phyloP scores from a whole-genome alignment of 2,888 invertebrate species.

The Tipula lateralis region DNA sequence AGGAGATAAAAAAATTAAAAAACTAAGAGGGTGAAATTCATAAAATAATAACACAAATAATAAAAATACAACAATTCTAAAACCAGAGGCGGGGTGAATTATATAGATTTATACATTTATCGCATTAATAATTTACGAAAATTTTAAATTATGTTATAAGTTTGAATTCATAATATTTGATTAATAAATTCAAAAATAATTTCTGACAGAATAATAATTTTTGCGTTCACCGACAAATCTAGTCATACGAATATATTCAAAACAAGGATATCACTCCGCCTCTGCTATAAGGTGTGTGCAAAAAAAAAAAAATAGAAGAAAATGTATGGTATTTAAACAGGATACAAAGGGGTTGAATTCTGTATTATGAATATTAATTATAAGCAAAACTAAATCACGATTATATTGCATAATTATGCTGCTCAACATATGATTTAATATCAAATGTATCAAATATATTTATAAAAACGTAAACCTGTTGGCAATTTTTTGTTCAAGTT shows the following conservation, averaged over 20 bases:
- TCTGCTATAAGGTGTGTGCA: conserved; percentile 19
- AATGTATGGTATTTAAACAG: neutral
- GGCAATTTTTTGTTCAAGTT: neutral
- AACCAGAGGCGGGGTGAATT: conserved; percentile 9
- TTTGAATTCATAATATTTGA: neutral
- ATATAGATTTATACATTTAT: neutral
- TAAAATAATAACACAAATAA: conserved; percentile 2
- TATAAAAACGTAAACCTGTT: neutral
- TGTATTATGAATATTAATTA: neutral
- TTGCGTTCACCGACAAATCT: neutral
- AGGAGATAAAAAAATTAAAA: conserved; percentile 29
- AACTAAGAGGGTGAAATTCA: conserved; percentile 29
- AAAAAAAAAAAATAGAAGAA: neutral
- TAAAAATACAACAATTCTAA: conserved; percentile 25
- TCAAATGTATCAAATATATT: neutral
- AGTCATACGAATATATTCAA: neutral
- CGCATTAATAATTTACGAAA: neutral
- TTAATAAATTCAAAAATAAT: neutral
- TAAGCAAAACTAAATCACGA: neutral
- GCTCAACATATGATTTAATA: neutral
- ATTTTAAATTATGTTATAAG: no score
- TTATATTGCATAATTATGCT: neutral
- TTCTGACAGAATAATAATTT: neutral
- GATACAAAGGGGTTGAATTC: neutral
- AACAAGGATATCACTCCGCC: neutral